Percentiles rank a stretch among this genome's conserved stretches.
Conservation (phyloP, 2,888 invertebrate genomes). For the Hofmannophila pseudospretella region DNA sequence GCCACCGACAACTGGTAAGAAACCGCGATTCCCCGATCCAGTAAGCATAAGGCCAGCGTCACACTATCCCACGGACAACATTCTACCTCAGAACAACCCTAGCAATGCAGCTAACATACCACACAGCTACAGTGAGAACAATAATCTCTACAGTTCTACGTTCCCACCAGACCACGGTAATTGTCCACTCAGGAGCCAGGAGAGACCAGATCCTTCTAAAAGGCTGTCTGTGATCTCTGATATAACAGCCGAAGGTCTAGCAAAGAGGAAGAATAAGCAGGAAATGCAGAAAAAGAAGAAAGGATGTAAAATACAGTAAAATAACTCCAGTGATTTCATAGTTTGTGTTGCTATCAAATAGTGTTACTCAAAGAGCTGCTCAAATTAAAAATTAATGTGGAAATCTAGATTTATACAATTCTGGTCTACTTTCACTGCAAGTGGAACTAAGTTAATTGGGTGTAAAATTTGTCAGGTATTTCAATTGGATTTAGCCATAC, state of each 20-base stretch:
- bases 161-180: slow-evolving; percentile 43
- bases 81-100: slow-evolving; percentile 30
- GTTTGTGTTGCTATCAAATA: too few relatives aligned
- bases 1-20: slow-evolving; percentile 55
- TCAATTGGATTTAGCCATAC: too few relatives aligned
- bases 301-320: slow-evolving; percentile 70
- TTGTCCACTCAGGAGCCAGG: slow-evolving; percentile 24
- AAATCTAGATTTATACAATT: too few relatives aligned
- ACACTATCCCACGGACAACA: slow-evolving; percentile 58
- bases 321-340: background rate
- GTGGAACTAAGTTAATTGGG: too few relatives aligned
- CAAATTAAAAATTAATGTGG: too few relatives aligned
- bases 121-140: slow-evolving; percentile 68
- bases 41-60: slow-evolving; percentile 68
- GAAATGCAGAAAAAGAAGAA: slow-evolving; percentile 60
- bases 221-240: slow-evolving; percentile 68
- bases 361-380: too few relatives aligned
- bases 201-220: slow-evolving; percentile 47
- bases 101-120: slow-evolving; percentile 28
- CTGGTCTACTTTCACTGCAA: too few relatives aligned
- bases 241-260: slow-evolving; percentile 63
- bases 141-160: slow-evolving; percentile 58
- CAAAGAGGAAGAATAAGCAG: slow-evolving; percentile 64
- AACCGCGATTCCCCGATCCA: slow-evolving; percentile 70
- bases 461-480: too few relatives aligned